Base-by-base conservation (phyloP, 2,113 vertebrate genomes). In the Phalacrocorax aristotelis region DNA sequence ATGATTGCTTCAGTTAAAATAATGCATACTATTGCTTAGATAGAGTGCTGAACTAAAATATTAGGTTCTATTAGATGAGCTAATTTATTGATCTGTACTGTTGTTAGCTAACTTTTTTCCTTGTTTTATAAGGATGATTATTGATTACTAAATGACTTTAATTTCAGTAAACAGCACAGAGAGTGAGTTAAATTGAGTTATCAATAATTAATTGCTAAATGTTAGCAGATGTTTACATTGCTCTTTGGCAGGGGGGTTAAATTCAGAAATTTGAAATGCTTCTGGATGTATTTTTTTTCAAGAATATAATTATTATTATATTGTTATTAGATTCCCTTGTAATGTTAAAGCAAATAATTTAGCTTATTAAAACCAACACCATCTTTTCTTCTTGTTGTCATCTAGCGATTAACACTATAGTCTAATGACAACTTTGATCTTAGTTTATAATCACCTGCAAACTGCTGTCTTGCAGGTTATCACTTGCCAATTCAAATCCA, bases 181-280 rank as follows among this genome's bases (percentile, higher is more conserved):
- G 65, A 95, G 36, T 69, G 66, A 87, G 74, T 96, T 94, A 95
- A 95, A 97, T 95, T 93, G 87, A 42, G 36, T 87, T 94, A 95
- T 93, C 87, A 96, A 95, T 97, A 95, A 96, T 96, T 95, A 96
- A 96, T 94, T 95, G 34, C 36, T 87, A 92, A 95, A 84, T 85
- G 49, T 76, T 94, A 85, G 61, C 44, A 89, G 74, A 64, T 80
- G 40, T 92, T 92, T 97, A 52, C 49, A 94, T 79, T 79, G 77
- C 95, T 95, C 87, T 96, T 93, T 94, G 29, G 10, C n/a, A 77
- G 11, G 13, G 7, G 6, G 19, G 4, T 83, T 89, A 81, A 92
- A 95, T 80, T 90, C 60, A 83, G 86, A 86, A 83, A 94, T 89
- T 55, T 75, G 15, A 90, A 89, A 81, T 57, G 25, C 14, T 81